Conservation (phyloP, 2,113 vertebrate genomes). For the Larimichthys polyactis region DNA sequence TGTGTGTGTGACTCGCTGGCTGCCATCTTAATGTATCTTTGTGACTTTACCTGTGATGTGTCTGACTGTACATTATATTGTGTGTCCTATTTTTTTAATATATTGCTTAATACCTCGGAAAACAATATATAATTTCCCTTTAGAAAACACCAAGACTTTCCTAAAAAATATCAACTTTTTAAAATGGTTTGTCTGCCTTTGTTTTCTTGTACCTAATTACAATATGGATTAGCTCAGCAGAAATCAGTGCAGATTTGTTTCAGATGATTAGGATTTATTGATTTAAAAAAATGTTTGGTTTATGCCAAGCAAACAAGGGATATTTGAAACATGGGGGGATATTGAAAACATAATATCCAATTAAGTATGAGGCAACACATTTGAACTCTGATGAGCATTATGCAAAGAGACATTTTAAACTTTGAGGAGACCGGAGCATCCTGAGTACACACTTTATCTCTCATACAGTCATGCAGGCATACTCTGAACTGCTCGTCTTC, state of each 20-base stretch:
- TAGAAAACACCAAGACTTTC: background rate
- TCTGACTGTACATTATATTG: background rate
- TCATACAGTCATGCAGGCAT: slow-evolving; percentile 49
- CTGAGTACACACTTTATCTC: slow-evolving; percentile 34
- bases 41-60: background rate
- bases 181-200: background rate
- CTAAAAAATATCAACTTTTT: background rate
- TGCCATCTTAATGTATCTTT: slow-evolving; percentile 8
- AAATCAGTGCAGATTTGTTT: background rate
- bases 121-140: background rate
- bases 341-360: background rate
- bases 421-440: slow-evolving; percentile 2
- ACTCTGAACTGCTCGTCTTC: slow-evolving; percentile 57
- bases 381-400: background rate
- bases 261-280: background rate
- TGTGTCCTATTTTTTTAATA: background rate
- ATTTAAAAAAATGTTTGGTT: too few species aligned
- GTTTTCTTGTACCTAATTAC: background rate
- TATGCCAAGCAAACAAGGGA: too few species aligned
- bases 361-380: slow-evolving; percentile 10
- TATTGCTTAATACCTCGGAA: background rate
- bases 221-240: background rate
- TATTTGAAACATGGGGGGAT: background rate
- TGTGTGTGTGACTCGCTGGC: background rate
- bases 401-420: slow-evolving; percentile 1